Evolutionary conservation across 2,797 vertebrate species (phyloP), one percentile per base, ranked within the genome.

Genomic region (Jordanella pulchra): DNA sequence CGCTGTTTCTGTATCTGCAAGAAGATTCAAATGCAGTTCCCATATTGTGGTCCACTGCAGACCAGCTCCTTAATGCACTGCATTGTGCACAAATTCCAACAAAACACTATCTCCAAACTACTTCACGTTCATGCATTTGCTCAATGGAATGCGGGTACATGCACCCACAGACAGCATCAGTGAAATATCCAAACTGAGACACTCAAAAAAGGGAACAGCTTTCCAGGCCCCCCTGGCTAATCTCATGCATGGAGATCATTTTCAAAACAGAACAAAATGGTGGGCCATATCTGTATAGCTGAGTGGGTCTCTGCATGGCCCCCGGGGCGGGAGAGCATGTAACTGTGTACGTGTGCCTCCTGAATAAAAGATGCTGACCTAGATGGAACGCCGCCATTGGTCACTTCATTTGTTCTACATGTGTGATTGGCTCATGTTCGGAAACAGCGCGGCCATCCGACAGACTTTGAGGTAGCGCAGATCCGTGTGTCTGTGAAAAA

Each of bases 291-390:
- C 82, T 87, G 75, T 35, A 73, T 86, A 80, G 87, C 86, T 86
- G 90, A 91, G 83, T 82, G 86, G 89, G 88, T 92, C 87, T 91
- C 83, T 45, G 32, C 84, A 82, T 80, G 89, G 91, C 84, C 90
- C 90, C 89, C 67, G 18, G 79, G 88, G 89, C 87, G 39, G 83
- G 86, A 89, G 91, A 90, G 89, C 91, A 91, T 93, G 90, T 93
- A 93, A 94, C 91, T 87, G 91, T 93, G 92, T 90, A 94, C 83
- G 87, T 81, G 85, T 91, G 88, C 85, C 90, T 91, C 73, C 84
- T 95, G 91, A 94, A 94, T 95, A 93, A 95, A 94, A 94, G 87
- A 94, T 94, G 89, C 84, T 90, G 91, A 91, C 92, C 92, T 89
- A 94, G 90, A 93, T 95, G 91, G 93, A 94, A 90, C 88, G 87